Percentiles rank a stretch among this genome's conserved stretches.
These are phyloP conservation scores for Amiota communis DNA, from an alignment of 2,888 invertebrate species.

Conservation along the genomic window DNA sequence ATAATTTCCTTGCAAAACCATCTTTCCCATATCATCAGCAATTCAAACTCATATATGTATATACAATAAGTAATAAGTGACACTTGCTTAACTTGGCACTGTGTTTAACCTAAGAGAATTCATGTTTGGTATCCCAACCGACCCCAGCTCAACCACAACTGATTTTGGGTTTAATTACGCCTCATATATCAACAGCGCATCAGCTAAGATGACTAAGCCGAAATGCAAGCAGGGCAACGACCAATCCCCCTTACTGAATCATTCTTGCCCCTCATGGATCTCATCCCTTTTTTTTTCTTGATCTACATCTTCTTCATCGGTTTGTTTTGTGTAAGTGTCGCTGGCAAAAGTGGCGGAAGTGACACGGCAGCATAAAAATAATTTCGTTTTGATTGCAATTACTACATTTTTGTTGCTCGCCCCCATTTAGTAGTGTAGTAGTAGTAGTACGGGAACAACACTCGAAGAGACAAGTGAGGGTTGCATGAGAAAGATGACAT, in stretches of 20 bases:
- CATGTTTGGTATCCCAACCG: conserved; percentile 3
- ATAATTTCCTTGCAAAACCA: neutral
- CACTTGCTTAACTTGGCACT: conserved; percentile 12
- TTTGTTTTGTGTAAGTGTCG: conserved; percentile 23
- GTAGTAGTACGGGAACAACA: neutral
- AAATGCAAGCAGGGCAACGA: conserved; percentile 6
- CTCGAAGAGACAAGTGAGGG: conserved; percentile 38
- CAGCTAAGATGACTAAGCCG: conserved; percentile 40
- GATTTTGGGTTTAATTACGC: conserved; percentile 70
- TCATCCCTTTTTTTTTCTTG: neutral
- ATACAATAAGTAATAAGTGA: conserved; percentile 20
- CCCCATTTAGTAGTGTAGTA: neutral
- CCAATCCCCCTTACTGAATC: neutral
- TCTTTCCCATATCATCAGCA: neutral
- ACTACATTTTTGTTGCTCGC: conserved; percentile 44
- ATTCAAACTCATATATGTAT: neutral
- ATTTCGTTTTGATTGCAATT: conserved; percentile 72
- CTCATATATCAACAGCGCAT: conserved; percentile 69
- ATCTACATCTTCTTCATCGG: neutral
- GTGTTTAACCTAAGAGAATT: neutral
- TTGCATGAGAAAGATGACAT: conserved; percentile 31
- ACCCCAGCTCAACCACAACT: conserved; percentile 57
- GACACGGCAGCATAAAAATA: conserved; percentile 60
- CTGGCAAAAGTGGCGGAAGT: conserved; percentile 30
- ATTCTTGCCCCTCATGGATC: conserved; percentile 23